Conservation (phyloP, 2,888 invertebrate species). For the Syrphus vitripennis region DNA sequence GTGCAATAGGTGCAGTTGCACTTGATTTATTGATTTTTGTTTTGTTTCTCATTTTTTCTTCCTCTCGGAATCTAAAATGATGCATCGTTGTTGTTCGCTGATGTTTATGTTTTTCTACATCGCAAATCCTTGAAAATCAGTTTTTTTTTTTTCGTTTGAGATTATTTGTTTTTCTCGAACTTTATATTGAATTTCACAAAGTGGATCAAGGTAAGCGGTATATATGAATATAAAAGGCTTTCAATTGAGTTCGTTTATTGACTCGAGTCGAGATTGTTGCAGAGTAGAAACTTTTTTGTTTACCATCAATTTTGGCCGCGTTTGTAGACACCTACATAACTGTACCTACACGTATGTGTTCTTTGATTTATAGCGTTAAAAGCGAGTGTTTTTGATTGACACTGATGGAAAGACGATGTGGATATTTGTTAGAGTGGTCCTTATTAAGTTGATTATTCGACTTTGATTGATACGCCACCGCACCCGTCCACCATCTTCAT, state of each 20-base stretch:
- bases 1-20: not conserved
- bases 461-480: too few relatives aligned
- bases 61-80: not conserved
- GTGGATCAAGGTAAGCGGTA: constrained; percentile 2
- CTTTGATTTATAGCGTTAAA: not conserved
- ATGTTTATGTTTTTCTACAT: not conserved
- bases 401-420: too few relatives aligned
- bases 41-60: not conserved
- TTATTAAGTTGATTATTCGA: too few relatives aligned
- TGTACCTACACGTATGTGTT: not conserved
- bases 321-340: too few relatives aligned
- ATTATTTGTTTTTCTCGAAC: not conserved
- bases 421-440: too few relatives aligned
- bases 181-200: constrained; percentile 12
- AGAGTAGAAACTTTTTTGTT: not conserved
- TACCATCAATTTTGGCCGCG: not conserved
- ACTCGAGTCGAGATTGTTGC: not conserved
- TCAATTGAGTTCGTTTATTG: not conserved
- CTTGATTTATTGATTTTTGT: constrained; percentile 10
- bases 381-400: not conserved
- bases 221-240: too few relatives aligned
- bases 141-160: not conserved
- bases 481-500: too few relatives aligned
- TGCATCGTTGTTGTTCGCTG: not conserved
- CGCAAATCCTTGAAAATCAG: not conserved